phyloP scores from a whole-genome alignment of 2,113 vertebrate genomes.

The Thunnus thynnus region DNA sequence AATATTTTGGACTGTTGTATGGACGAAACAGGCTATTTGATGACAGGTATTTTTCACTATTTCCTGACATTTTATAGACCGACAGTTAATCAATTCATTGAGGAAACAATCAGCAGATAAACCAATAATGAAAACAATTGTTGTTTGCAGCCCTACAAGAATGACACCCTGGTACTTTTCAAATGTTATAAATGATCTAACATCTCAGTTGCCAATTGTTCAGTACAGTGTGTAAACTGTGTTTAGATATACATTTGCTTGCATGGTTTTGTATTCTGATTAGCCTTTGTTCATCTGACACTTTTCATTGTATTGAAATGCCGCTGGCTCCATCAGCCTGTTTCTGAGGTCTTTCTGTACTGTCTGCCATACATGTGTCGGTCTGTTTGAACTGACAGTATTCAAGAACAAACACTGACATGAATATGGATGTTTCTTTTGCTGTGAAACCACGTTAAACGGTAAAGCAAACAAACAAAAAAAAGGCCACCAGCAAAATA shows the following conservation, averaged over 20 bases:
- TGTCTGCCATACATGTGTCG: background rate
- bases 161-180: background rate
- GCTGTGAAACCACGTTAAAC: conserved; percentile 5
- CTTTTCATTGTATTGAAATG: background rate
- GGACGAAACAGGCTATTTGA: no score
- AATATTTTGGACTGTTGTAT: no score
- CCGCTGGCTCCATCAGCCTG: background rate
- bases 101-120: no score
- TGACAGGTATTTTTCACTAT: no score
- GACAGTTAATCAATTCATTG: no score
- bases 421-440: conserved; percentile 13
- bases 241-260: background rate
- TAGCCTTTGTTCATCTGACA: background rate
- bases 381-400: background rate
- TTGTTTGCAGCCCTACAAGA: no score
- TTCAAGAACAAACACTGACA: background rate
- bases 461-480: background rate
- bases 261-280: conserved; percentile 45
- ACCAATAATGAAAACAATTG: no score
- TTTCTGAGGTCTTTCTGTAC: background rate
- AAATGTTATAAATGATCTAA: background rate
- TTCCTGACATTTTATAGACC: no score
- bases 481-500: background rate
- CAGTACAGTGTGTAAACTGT: background rate
- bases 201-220: background rate